Conservation (phyloP, 1,140 invertebrate genomes). For the Wasmannia auropunctata region DNA sequence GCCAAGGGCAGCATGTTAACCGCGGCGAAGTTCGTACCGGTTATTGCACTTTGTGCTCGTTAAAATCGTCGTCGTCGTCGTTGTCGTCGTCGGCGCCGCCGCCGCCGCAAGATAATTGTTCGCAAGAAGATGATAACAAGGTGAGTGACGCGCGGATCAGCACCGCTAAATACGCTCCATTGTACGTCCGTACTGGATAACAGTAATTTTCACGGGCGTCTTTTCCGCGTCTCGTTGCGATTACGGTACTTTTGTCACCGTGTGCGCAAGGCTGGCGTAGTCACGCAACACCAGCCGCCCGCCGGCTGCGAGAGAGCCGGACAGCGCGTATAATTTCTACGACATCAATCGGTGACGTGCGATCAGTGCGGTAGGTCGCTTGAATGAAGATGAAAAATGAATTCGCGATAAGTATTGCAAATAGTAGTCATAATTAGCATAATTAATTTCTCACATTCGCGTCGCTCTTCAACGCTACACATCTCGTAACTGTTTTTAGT, state of each 20-base stretch:
- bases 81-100: too few species aligned
- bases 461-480: not conserved
- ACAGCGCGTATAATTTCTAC: not conserved
- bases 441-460: not conserved
- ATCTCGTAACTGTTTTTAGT: not conserved
- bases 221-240: slow-evolving; percentile 13
- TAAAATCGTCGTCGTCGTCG: slow-evolving; percentile 50
- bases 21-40: slow-evolving; percentile 12
- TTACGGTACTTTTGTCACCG: slow-evolving; percentile 44
- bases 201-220: slow-evolving; percentile 15
- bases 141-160: not conserved
- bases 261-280: not conserved
- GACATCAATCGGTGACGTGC: not conserved
- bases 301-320: not conserved
- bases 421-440: not conserved
- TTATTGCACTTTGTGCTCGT: slow-evolving; percentile 51
- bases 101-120: slow-evolving; percentile 31
- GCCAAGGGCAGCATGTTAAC: slow-evolving; percentile 51
- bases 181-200: not conserved
- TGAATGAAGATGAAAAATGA: not conserved
- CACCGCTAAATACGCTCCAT: not conserved
- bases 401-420: not conserved
- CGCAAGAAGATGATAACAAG: not conserved
- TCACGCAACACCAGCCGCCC: not conserved
- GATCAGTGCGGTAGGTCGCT: not conserved